Evolutionary conservation across 2,888 invertebrate species (phyloP).

Genomic region (Drosophila limbata): DNA sequence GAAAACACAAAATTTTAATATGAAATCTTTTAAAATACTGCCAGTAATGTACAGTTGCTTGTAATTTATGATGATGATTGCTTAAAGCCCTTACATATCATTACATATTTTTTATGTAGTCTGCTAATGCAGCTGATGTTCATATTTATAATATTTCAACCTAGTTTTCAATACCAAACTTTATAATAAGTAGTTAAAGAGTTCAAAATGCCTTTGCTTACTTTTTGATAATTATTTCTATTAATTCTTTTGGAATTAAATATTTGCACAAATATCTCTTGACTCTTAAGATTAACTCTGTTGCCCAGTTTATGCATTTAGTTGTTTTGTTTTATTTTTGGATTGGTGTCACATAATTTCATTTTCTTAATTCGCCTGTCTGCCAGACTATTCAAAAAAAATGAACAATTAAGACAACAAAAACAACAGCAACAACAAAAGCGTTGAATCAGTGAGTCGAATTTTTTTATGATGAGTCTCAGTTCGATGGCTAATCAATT

Average conservation of each 20-base stretch:
- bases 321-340: not conserved
- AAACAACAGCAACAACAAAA: not conserved
- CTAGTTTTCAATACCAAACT: too few relatives aligned
- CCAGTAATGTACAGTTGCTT: too few relatives aligned
- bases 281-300: not conserved
- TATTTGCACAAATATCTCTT: not conserved
- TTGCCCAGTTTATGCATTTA: not conserved
- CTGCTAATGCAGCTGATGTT: too few relatives aligned
- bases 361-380: conserved; percentile 12
- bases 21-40: too few relatives aligned
- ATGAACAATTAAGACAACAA: not conserved
- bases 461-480: conserved; percentile 49
- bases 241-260: not conserved
- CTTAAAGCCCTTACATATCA: too few relatives aligned
- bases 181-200: too few relatives aligned
- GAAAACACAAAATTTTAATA: too few relatives aligned
- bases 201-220: not conserved
- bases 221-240: not conserved
- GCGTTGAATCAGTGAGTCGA: conserved; percentile 44
- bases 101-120: too few relatives aligned
- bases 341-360: conserved; percentile 9
- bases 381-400: not conserved
- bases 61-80: too few relatives aligned
- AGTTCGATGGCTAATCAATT: conserved; percentile 51
- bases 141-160: too few relatives aligned